Conservation (phyloP, 2,888 invertebrate species). For the Watsonalla cultraria region DNA sequence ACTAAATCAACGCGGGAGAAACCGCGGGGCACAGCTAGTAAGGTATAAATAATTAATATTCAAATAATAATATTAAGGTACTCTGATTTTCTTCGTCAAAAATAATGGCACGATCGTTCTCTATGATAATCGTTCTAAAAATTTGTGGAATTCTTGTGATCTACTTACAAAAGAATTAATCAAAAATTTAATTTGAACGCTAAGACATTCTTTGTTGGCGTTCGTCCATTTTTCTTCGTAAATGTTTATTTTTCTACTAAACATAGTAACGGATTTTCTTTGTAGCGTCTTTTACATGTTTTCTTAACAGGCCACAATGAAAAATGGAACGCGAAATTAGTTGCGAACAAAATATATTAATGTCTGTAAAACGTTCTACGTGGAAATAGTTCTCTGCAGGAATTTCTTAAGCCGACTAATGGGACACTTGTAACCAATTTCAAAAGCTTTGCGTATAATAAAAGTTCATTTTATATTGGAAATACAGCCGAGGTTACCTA, state of each 20-base stretch:
- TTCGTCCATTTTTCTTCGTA: constrained; percentile 7
- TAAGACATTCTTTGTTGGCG: constrained; percentile 10
- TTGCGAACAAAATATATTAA: background rate
- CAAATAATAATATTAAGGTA: too few relatives aligned
- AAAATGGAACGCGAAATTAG: background rate
- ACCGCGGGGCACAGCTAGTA: too few relatives aligned
- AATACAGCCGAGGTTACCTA: too few relatives aligned
- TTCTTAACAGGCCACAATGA: background rate
- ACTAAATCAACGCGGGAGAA: too few relatives aligned
- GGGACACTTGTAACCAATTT: too few relatives aligned
- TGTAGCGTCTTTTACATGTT: background rate
- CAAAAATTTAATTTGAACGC: constrained; percentile 14
- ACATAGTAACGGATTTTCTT: background rate
- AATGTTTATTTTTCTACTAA: background rate
- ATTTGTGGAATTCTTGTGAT: constrained; percentile 15
- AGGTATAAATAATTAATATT: too few relatives aligned
- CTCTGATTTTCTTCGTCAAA: too few relatives aligned
- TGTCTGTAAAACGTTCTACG: background rate
- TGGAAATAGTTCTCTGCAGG: background rate
- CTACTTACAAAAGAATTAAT: constrained; percentile 19
- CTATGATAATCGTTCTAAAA: constrained; percentile 5
- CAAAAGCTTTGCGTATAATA: too few relatives aligned
- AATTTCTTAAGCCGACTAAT: background rate
- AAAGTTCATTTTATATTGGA: too few relatives aligned
- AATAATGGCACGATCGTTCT: background rate